Conservation (phyloP, 2,113 vertebrate genomes). For the Poeciliopsis turrubarensis region DNA sequence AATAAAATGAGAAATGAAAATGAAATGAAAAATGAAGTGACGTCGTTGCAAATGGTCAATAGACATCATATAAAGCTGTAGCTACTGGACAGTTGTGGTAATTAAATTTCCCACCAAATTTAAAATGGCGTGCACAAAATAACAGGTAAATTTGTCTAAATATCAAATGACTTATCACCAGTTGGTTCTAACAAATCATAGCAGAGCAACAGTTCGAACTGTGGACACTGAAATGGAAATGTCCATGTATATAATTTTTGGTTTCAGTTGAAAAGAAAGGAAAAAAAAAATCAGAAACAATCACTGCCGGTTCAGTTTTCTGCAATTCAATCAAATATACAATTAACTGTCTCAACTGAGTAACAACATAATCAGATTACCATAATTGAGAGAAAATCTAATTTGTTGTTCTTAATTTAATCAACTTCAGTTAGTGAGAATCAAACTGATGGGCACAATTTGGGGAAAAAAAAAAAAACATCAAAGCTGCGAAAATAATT, state of each 20-base stretch:
- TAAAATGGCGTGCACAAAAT: not conserved
- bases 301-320: not conserved
- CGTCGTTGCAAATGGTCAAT: no score
- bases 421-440: slow-evolving; percentile 7
- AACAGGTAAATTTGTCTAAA: not conserved
- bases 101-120: not conserved
- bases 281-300: not conserved
- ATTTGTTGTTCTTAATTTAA: slow-evolving; percentile 34
- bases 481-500: not conserved
- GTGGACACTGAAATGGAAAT: not conserved
- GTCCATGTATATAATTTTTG: not conserved
- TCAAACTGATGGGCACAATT: slow-evolving; percentile 10
- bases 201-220: no score
- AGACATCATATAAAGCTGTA: not conserved
- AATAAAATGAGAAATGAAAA: no score
- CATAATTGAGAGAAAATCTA: slow-evolving; percentile 7
- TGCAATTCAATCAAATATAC: not conserved
- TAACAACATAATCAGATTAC: slow-evolving; percentile 27
- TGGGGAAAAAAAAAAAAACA: not conserved
- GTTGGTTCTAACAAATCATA: not conserved
- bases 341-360: slow-evolving; percentile 15
- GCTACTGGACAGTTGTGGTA: not conserved
- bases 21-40: no score
- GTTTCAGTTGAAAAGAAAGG: not conserved
- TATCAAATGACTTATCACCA: not conserved